Evolutionary conservation across 2,113 vertebrate species (phyloP).

Genomic region (Rhea americana): DNA sequence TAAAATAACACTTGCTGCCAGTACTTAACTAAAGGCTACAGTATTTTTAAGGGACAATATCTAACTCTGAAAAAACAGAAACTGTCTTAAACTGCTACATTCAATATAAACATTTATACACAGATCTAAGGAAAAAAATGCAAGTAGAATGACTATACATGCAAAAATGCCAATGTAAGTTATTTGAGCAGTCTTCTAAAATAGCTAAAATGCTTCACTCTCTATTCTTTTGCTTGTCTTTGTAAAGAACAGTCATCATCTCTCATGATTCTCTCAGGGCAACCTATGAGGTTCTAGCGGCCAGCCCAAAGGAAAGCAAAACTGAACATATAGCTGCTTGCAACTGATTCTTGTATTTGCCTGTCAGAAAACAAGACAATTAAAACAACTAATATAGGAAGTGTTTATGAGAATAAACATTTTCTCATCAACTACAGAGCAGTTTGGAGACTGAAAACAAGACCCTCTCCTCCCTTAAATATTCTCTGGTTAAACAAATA

Average conservation of each 20-base stretch:
- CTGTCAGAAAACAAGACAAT: background rate
- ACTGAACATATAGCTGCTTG: background rate
- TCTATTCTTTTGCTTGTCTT: background rate
- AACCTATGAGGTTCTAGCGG: background rate
- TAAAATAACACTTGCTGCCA: background rate
- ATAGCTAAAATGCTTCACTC: background rate
- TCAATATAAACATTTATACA: background rate
- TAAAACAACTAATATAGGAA: background rate
- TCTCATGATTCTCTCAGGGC: background rate
- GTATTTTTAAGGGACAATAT: background rate
- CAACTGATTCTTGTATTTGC: background rate
- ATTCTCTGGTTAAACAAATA: background rate
- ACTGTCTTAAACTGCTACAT: background rate
- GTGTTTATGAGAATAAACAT: background rate
- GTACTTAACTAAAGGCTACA: background rate
- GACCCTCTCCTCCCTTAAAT: background rate
- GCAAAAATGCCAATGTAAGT: background rate
- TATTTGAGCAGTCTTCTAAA: background rate
- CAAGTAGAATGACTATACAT: background rate
- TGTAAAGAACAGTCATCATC: background rate
- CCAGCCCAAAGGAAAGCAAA: background rate
- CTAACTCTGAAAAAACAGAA: background rate
- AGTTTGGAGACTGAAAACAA: background rate
- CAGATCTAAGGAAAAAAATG: background rate
- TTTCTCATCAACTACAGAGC: background rate